Conservation (phyloP, 2,113 vertebrate genomes). For the Gila orcuttii region DNA sequence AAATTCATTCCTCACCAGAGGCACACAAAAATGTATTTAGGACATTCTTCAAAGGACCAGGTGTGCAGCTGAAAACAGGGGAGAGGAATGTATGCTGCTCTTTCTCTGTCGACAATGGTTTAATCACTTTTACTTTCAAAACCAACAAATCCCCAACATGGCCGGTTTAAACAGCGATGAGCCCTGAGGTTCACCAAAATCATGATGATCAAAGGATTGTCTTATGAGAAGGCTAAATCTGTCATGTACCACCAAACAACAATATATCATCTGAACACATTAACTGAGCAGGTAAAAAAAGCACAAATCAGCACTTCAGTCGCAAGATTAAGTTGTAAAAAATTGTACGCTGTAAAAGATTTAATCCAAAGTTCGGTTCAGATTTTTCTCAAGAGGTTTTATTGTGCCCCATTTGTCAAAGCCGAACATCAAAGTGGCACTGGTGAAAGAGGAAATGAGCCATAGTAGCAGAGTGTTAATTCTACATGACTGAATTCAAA, state of each 20-base stretch:
- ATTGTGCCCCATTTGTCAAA: not conserved
- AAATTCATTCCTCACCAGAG: not conserved
- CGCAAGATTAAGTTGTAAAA: not conserved
- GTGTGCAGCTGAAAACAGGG: not conserved
- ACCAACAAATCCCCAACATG: not conserved
- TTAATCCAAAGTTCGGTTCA: not conserved
- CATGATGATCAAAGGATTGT: constrained; percentile 8
- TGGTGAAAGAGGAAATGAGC: not conserved
- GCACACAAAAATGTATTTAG: constrained; percentile 25
- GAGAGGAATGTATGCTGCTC: not conserved
- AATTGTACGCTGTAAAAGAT: not conserved
- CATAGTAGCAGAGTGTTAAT: not conserved
- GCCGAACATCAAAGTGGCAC: not conserved
- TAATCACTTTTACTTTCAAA: not conserved
- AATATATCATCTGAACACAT: not conserved
- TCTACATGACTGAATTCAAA: not conserved
- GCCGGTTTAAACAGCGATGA: not conserved
- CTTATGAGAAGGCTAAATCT: not conserved
- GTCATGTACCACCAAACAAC: not conserved
- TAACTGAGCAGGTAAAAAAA: not conserved
- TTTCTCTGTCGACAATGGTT: not conserved
- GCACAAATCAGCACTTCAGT: not conserved
- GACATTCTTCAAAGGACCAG: not conserved
- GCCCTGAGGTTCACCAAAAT: not conserved
- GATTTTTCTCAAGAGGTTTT: not conserved